Evolutionary conservation across 2,888 invertebrate genomes (phyloP), one percentile per base, ranked within the genome.

Genomic region (Mayetiola destructor): DNA sequence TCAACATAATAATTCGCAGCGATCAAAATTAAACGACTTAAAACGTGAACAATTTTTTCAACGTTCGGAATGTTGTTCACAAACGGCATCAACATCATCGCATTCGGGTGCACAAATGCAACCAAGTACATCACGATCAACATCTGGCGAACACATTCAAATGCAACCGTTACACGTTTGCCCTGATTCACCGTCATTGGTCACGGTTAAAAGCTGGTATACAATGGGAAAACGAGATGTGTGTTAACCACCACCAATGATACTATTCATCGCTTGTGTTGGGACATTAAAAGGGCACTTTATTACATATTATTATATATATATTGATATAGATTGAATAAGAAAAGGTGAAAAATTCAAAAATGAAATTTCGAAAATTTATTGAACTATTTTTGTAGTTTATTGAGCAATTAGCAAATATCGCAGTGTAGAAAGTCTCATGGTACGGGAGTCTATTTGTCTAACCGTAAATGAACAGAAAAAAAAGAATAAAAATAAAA

Each of bases 191-290:
- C 72, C 72, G 27, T 73, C 73, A 36, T 62, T 72, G 65, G 72
- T 73, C 54, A 68, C 65, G 59, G 72, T 73, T 61, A 68, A 70
- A 64, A 69, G 71, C 58, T 72, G 72, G 72, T 72, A 72, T 56
- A 72, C 73, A 56, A 73, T 72, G 61, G 69, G 73, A 61, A 72
- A 72, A 64, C 73, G 71, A 67, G 72, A 73, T 62, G 69, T 73
- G 62, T 72, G 72, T 62, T 72, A 72, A 68, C 72, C 71, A 66
- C 64, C 58, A 59, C 52, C n/a, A n/a, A 55, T 39, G 35, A 42
- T 10, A 16, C 6, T 32, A 9, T 32, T 32, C 32, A 12, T 32
- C 12, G 32, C 16, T 36, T 36, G 36, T 36, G 12, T 36, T 32
- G 32, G 32, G 12, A 32, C 32, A 6, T 6, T 9, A 32, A 32